Conservation (phyloP, 2,113 vertebrate species). For the Cavia aperea region DNA sequence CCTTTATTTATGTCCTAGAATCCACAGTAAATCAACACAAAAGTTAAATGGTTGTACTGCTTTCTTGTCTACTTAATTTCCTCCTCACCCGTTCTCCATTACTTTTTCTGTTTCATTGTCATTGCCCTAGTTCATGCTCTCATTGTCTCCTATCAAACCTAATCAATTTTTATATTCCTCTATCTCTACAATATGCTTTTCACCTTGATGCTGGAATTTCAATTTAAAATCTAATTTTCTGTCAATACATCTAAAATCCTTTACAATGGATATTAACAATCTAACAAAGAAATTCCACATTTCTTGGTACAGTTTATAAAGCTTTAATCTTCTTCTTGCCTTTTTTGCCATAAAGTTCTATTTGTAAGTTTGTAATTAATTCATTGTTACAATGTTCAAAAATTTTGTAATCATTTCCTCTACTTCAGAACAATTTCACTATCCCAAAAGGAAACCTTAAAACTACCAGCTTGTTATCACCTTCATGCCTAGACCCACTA, state of each 20-base stretch:
- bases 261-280: background rate
- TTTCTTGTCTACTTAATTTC: background rate
- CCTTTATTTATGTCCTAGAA: background rate
- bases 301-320: background rate
- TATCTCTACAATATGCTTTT: background rate
- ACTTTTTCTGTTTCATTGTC: background rate
- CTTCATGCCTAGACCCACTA: background rate
- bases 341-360: background rate
- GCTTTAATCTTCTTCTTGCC: background rate
- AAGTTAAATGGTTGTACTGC: background rate
- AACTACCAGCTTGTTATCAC: background rate
- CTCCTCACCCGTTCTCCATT: background rate
- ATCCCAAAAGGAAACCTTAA: background rate
- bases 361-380: background rate
- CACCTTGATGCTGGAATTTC: background rate
- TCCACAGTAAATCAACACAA: background rate
- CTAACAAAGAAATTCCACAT: background rate
- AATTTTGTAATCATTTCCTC: background rate
- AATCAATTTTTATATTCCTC: background rate
- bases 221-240: background rate
- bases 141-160: background rate
- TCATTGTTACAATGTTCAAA: background rate
- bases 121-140: background rate
- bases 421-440: background rate
- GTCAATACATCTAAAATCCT: background rate